Base-by-base conservation (phyloP, 1,140 invertebrate species). In the Drosophila pseudoananassae region DNA sequence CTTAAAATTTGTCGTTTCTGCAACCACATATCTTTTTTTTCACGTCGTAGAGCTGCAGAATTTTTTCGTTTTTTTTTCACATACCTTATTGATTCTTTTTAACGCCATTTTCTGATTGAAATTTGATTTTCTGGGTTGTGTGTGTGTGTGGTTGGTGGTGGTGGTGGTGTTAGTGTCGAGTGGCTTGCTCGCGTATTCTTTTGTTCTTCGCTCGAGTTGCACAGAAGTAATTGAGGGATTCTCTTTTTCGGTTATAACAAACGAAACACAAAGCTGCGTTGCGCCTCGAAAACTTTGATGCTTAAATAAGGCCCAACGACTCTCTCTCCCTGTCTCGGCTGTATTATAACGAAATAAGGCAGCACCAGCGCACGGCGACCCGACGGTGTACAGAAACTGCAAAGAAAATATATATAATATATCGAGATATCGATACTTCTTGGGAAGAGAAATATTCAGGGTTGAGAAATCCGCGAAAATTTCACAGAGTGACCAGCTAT, bases 21-120 rank as follows among this genome's bases (percentile, higher is more conserved):
- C 23, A 78, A 36, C 33, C 33, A 36, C 33, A 61, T 58, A 55
- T 52, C 61, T 60, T 45, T 77, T 52, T 54, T 43, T 51, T 38
- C 17, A 20, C 56, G 68, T 51, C 15, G 63, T 23, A 50, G 45
- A 65, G 25, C 51, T 76, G 55, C 47, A 60, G 49, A 70, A 54
- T 76, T 60, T 52, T 71, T 59, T 49, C 14, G 20, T 23, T 54
- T 40, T 84, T 81, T 74, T 76, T 91, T 83, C 91, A 95, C 95
- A 93, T 95, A 97, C 96, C 96, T 98, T 97, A 95, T 97, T 97
- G 94, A 98, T 98, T 96, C 97, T 94, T 95, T 97, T 98, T 95
- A 98, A 95, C 94, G 97, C 97, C 97, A 98, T 98, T 96, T 91
- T 90, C 81, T 90, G 90, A 89, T 90, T 91, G 83, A 88, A 91